Evolutionary conservation across 2,797 vertebrate species (phyloP).

Genomic region (Microtus californicus): DNA sequence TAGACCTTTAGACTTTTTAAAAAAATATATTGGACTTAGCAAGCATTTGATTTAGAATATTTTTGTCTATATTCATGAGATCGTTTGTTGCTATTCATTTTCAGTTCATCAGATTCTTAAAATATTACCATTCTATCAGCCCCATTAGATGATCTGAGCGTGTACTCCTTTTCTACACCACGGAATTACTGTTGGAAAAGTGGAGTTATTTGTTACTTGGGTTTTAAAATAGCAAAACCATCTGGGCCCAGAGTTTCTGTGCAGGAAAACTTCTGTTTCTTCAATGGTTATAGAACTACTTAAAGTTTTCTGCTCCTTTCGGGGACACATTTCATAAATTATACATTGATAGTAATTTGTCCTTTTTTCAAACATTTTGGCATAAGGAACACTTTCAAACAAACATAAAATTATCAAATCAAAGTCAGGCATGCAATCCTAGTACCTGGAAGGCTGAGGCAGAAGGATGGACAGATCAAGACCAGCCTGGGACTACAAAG

Average conservation of each 20-base stretch:
- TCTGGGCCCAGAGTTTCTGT: conserved; percentile 23
- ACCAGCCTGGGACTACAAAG: not conserved
- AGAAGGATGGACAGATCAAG: not conserved
- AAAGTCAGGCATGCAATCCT: not conserved
- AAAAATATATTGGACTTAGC: conserved; percentile 1
- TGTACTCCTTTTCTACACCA: conserved; percentile 17
- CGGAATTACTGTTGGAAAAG: conserved; percentile 50
- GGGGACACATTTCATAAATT: not conserved
- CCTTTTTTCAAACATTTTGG: conserved; percentile 34
- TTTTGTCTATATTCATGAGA: conserved; percentile 48
- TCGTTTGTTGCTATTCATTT: conserved; percentile 1
- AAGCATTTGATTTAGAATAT: conserved; percentile 52
- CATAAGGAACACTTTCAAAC: conserved; percentile 47
- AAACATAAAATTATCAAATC: conserved; percentile 43
- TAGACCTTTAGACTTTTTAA: conserved; percentile 36
- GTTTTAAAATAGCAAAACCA: conserved; percentile 48
- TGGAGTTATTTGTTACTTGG: conserved; percentile 50
- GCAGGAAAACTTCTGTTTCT: conserved; percentile 34
- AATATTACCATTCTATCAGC: not conserved
- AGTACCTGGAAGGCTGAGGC: not conserved
- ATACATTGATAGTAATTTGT: conserved; percentile 5
- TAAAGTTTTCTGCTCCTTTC: conserved; percentile 1
- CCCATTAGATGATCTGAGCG: conserved; percentile 43
- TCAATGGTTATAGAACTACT: conserved; percentile 38
- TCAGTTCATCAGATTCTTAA: conserved; percentile 32